Evolutionary conservation across 1,140 invertebrate species (phyloP).

Genomic region (Philaenus spumarius): DNA sequence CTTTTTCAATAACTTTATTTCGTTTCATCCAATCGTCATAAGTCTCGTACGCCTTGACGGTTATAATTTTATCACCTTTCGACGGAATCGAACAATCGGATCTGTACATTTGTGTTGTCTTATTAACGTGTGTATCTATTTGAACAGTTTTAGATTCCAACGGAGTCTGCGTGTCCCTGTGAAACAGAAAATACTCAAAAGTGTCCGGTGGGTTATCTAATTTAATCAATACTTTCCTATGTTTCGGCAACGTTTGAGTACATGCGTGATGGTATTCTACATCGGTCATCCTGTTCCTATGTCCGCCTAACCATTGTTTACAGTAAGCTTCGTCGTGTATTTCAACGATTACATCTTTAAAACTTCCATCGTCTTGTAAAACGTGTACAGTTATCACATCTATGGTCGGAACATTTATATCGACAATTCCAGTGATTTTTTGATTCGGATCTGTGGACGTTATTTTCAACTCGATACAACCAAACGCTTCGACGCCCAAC

Average conservation of each 20-base stretch:
- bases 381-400: slow-evolving; percentile 28
- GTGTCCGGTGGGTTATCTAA: background rate
- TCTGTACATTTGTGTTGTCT: slow-evolving; percentile 9
- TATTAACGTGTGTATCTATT: slow-evolving; percentile 4
- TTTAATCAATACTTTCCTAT: background rate
- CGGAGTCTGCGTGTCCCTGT: slow-evolving; percentile 17
- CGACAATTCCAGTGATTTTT: background rate
- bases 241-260: slow-evolving; percentile 20
- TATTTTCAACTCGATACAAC: slow-evolving; percentile 21
- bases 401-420: slow-evolving; percentile 20
- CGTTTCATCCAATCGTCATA: slow-evolving; percentile 15
- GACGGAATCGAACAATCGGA: slow-evolving; percentile 6
- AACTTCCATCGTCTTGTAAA: background rate
- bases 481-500: slow-evolving; percentile 23
- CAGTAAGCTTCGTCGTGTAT: slow-evolving; percentile 19
- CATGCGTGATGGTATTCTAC: slow-evolving; percentile 22
- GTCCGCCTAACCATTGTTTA: slow-evolving; percentile 28
- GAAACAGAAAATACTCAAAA: slow-evolving; percentile 4
- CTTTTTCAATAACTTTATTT: slow-evolving; percentile 13
- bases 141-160: slow-evolving; percentile 4
- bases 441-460: background rate
- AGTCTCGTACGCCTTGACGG: slow-evolving; percentile 8
- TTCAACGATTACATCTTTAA: slow-evolving; percentile 24
- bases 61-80: slow-evolving; percentile 12
- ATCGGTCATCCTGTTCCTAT: slow-evolving; percentile 16